phyloP scores from a whole-genome alignment of 2,797 vertebrate genomes.

The Perodicticus potto region DNA sequence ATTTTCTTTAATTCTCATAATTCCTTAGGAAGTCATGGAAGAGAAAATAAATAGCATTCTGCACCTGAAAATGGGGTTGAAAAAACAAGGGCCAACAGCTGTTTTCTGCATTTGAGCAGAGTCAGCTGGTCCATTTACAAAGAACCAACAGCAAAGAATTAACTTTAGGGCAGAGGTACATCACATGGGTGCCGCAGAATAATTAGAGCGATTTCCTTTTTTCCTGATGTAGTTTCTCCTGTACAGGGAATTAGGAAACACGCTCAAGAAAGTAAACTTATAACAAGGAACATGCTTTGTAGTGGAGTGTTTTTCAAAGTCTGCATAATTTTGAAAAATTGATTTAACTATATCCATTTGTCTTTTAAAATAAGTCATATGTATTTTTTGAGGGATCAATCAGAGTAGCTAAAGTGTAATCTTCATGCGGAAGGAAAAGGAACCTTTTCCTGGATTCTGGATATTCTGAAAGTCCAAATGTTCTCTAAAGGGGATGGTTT shows the following conservation, averaged over 20 bases:
- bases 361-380: slow-evolving; percentile 38
- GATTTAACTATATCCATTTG: slow-evolving; percentile 1
- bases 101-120: not conserved
- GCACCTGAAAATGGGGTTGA: not conserved
- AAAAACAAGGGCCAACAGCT: not conserved
- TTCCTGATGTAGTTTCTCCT: not conserved
- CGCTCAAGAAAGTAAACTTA: not conserved
- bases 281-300: not conserved
- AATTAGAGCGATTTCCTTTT: not conserved
- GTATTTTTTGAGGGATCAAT: slow-evolving; percentile 46
- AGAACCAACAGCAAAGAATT: not conserved
- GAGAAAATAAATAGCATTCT: not conserved
- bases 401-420: not conserved
- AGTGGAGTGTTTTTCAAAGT: not conserved
- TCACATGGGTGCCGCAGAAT: not conserved
- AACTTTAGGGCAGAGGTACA: not conserved
- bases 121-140: not conserved
- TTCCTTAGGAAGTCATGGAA: slow-evolving; percentile 17
- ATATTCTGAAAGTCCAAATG: slow-evolving; percentile 41
- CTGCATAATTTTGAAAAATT: slow-evolving; percentile 38
- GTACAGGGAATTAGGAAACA: not conserved
- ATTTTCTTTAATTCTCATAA: slow-evolving; percentile 19
- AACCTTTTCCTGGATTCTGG: slow-evolving; percentile 53
- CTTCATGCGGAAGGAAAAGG: slow-evolving; percentile 71
- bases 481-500: not conserved